Evolutionary conservation across 2,888 invertebrate species (phyloP).

Genomic region (Slavum lentiscoides): DNA sequence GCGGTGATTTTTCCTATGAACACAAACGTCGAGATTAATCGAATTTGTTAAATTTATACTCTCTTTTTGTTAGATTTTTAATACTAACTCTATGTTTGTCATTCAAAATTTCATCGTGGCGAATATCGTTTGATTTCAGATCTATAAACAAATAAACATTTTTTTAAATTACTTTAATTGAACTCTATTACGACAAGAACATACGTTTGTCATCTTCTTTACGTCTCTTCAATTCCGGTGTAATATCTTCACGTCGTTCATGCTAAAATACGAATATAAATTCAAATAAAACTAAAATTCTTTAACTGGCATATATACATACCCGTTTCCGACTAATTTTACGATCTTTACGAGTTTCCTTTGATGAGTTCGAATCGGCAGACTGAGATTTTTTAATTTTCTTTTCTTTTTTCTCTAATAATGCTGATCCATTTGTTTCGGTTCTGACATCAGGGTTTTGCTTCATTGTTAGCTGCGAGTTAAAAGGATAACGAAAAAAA

Average conservation of each 20-base stretch:
- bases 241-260: conserved; percentile 66
- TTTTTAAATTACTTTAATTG: background rate
- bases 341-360: conserved; percentile 78
- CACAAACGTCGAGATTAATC: conserved; percentile 55
- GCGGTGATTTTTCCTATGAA: conserved; percentile 80
- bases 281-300: conserved; percentile 21
- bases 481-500: conserved; percentile 29
- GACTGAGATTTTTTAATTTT: conserved; percentile 56
- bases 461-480: conserved; percentile 34
- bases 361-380: conserved; percentile 70
- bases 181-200: conserved; percentile 3
- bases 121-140: conserved; percentile 33
- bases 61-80: background rate
- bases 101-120: conserved; percentile 30
- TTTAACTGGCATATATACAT: conserved; percentile 58
- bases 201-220: conserved; percentile 79
- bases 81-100: conserved; percentile 56
- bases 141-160: conserved; percentile 23
- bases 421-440: conserved; percentile 63
- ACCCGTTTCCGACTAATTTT: conserved; percentile 80
- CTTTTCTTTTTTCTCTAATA: conserved; percentile 65
- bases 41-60: background rate
- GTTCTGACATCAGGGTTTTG: conserved; percentile 35
- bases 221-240: conserved; percentile 74
- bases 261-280: conserved; percentile 67